Conservation (phyloP, 2,888 invertebrate genomes). For the Drosophila anceps region DNA sequence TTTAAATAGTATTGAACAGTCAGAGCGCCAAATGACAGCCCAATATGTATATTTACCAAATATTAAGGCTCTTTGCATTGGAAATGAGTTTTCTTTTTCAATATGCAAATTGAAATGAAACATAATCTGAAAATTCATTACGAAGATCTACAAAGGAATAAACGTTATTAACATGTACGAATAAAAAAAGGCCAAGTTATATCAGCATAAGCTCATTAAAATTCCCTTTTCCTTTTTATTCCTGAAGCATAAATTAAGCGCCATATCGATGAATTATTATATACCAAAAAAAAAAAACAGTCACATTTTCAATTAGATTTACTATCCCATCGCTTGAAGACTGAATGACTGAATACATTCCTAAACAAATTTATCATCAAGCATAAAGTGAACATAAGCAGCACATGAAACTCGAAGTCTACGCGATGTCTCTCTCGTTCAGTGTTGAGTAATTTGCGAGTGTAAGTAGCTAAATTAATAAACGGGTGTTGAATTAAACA, state of each 20-base stretch:
- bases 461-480: slow-evolving; percentile 30
- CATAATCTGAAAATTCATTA: not conserved
- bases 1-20: too few species aligned
- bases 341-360: slow-evolving; percentile 1
- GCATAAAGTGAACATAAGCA: not conserved
- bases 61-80: not conserved
- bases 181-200: not conserved
- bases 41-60: too few species aligned
- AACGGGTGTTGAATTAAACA: slow-evolving; percentile 40
- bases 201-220: not conserved
- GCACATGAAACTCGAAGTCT: too few species aligned
- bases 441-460: slow-evolving; percentile 20
- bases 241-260: not conserved
- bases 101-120: not conserved
- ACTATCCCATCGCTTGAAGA: not conserved
- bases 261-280: not conserved
- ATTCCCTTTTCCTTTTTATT: not conserved
- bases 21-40: too few species aligned
- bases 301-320: not conserved
- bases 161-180: not conserved
- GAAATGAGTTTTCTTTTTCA: not conserved
- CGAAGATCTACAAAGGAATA: not conserved
- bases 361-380: not conserved
- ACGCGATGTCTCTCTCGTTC: not conserved
- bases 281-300: not conserved